phyloP scores from a whole-genome alignment of 1,140 invertebrate genomes.

The Drosophila athabasca region DNA sequence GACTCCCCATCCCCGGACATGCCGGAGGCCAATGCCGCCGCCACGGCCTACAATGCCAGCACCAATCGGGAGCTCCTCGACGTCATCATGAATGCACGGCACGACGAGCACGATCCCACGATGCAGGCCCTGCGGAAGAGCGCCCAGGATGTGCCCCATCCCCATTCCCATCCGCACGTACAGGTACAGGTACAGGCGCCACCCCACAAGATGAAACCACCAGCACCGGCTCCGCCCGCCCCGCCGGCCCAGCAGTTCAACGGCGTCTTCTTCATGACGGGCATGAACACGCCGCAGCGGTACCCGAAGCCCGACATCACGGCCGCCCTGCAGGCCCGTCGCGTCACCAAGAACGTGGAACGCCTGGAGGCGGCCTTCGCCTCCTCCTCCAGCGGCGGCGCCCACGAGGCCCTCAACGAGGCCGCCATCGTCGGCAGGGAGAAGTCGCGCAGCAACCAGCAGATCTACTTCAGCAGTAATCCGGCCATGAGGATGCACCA shows the following conservation, averaged over 20 bases:
- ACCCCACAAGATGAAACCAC: constrained; percentile 25
- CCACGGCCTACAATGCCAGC: constrained; percentile 83
- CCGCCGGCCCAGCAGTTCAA: constrained; percentile 84
- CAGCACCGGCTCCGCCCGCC: constrained; percentile 50
- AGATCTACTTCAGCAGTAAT: constrained; percentile 82
- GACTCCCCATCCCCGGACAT: constrained; percentile 67
- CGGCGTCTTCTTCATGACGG: constrained; percentile 83
- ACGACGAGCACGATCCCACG: constrained; percentile 83
- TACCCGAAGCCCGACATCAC: constrained; percentile 84
- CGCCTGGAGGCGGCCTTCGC: constrained; percentile 87
- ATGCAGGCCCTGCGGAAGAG: constrained; percentile 82
- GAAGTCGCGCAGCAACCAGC: constrained; percentile 84
- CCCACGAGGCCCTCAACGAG: constrained; percentile 86
- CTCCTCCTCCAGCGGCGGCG: constrained; percentile 85
- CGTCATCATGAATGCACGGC: constrained; percentile 84
- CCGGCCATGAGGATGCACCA: constrained; percentile 82
- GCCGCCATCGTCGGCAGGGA: constrained; percentile 84
- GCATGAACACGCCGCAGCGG: constrained; percentile 80
- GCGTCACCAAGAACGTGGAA: constrained; percentile 90
- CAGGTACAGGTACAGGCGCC: neutral
- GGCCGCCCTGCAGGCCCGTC: constrained; percentile 85
- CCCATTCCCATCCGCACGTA: too few relatives aligned
- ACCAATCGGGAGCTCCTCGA: constrained; percentile 85
- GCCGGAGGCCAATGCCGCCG: constrained; percentile 84
- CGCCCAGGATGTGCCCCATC: constrained; percentile 24